Evolutionary conservation across 1,140 invertebrate genomes (phyloP), one percentile per base, ranked within the genome.

Genomic region (Papilio helenus): DNA sequence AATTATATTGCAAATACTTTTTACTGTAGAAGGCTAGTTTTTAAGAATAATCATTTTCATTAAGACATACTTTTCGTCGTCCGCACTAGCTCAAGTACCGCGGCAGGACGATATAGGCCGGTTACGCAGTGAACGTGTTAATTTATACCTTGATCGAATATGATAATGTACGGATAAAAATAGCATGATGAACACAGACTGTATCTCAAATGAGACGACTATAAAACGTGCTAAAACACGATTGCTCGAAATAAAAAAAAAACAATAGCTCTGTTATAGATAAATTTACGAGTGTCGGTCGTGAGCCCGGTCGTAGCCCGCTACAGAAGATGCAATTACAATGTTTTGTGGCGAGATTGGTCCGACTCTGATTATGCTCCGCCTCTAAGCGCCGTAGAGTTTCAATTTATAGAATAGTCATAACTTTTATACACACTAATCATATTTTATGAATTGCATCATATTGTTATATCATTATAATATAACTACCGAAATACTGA

Each of bases 311-410:
- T 10, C 42, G 44, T 20, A n/a, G 14, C 44, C 12, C 29, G 34
- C 16, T 42, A 18, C 34, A 42, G 7, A 73, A 73, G 72, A 73
- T 23, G 42, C 72, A 88, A 88, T 89, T 88, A 90, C 86, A 86
- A 84, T 87, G 87, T 89, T 90, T 89, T 89, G 84, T 78, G 80
- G 79, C 20, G 82, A 83, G 85, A 86, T 86, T 85, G 81, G 77
- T 79, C 82, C 79, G 83, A 72, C 81, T 82, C 80, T 82, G 84
- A 85, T 89, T 88, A 87, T 88, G 71, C 81, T 79, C 82, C 85
- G 79, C 86, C 86, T 87, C 81, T 79, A 79, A 78, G 83, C 71
- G 74, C 72, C 65, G 74, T 79, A 79, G 77, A 72, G 61, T 72
- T 16, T 80, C 65, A 29, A 81, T 83, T 49, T 26, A 68, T 72